Evolutionary conservation across 1,140 invertebrate species (phyloP).

Genomic region (Zaprionus taronus): DNA sequence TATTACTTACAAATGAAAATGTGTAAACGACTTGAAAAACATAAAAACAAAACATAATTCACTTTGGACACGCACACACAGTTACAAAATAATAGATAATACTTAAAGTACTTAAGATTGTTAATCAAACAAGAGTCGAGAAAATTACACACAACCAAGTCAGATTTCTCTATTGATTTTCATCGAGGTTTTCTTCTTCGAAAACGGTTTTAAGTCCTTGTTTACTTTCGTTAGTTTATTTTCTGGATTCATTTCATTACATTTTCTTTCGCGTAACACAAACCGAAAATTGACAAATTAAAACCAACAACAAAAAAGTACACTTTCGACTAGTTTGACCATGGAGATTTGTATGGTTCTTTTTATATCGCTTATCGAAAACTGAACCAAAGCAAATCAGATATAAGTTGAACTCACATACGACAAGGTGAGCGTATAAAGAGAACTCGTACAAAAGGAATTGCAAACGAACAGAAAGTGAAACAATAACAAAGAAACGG

Average conservation of each 20-base stretch:
- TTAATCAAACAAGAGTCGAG: constrained; percentile 32
- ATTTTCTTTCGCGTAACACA: constrained; percentile 49
- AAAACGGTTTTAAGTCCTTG: constrained; percentile 47
- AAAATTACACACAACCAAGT: constrained; percentile 39
- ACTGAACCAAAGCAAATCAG: constrained; percentile 72
- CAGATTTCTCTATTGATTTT: constrained; percentile 19
- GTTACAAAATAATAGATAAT: constrained; percentile 33
- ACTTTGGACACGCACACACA: constrained; percentile 49
- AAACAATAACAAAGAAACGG: not conserved
- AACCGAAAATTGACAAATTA: constrained; percentile 32
- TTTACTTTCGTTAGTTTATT: constrained; percentile 14
- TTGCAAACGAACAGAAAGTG: constrained; percentile 12
- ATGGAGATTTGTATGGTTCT: constrained; percentile 29
- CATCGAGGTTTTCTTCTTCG: constrained; percentile 20
- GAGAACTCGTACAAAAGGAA: constrained; percentile 9
- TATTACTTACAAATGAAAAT: constrained; percentile 48
- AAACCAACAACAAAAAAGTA: constrained; percentile 75
- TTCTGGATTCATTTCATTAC: constrained; percentile 22
- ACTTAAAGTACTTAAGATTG: constrained; percentile 15
- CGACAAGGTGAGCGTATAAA: constrained; percentile 8
- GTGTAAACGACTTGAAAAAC: constrained; percentile 2
- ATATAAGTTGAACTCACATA: constrained; percentile 43
- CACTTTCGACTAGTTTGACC: constrained; percentile 57
- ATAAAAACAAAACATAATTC: constrained; percentile 27
- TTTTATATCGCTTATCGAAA: constrained; percentile 36